Evolutionary conservation across 2,113 vertebrate species (phyloP).

Genomic region (Polypterus senegalus): DNA sequence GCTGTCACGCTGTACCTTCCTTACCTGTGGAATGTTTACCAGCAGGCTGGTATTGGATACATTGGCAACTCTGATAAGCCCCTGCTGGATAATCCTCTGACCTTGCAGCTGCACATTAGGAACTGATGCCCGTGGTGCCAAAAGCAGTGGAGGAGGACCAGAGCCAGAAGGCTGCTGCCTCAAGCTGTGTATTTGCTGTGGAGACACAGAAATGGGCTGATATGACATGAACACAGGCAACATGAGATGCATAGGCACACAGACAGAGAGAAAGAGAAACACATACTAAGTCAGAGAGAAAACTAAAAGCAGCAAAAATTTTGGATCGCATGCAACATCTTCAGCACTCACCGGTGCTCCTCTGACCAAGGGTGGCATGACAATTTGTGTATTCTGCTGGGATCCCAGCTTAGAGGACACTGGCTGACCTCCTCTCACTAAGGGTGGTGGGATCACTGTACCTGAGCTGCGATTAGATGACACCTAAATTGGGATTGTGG

Average conservation of each 20-base stretch:
- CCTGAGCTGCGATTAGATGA: constrained; percentile 64
- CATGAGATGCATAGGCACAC: constrained; percentile 16
- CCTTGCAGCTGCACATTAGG: constrained; percentile 90
- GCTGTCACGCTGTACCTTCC: constrained; percentile 33
- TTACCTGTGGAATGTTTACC: constrained; percentile 81
- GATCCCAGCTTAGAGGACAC: constrained; percentile 65
- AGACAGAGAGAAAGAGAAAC: neutral
- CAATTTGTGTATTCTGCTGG: constrained; percentile 68
- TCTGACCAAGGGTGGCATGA: constrained; percentile 87
- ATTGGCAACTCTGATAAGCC: constrained; percentile 86
- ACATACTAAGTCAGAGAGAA: accelerated
- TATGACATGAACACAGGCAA: neutral
- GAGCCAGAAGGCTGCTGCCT: constrained; percentile 82
- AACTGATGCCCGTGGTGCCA: constrained; percentile 80
- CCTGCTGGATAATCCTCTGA: constrained; percentile 92
- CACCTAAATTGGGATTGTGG: constrained; percentile 28
- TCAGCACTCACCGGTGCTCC: constrained; percentile 72
- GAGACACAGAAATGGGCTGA: constrained; percentile 61
- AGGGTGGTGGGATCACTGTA: constrained; percentile 80
- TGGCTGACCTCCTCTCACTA: constrained; percentile 86
- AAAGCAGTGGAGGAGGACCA: constrained; percentile 77
- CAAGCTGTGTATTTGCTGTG: constrained; percentile 82
- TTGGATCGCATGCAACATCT: neutral
- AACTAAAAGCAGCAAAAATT: neutral
- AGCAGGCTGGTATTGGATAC: constrained; percentile 79